Conservation (phyloP, 2,113 vertebrate species). For the Cyanoramphus novaezelandiae region DNA sequence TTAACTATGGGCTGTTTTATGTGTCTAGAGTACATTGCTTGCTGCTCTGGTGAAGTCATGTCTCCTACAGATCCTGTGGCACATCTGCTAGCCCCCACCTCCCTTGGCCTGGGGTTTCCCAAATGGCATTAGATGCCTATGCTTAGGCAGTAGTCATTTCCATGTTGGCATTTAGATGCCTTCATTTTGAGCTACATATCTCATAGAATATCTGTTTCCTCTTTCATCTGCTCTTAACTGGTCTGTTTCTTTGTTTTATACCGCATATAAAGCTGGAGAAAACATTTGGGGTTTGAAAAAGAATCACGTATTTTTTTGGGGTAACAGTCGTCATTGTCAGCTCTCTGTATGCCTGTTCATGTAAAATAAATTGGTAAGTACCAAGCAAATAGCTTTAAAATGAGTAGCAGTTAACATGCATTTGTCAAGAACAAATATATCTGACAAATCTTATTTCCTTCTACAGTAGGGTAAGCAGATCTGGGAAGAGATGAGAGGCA, state of each 20-base stretch:
- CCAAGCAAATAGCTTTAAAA: background rate
- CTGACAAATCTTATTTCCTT: background rate
- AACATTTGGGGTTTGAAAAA: background rate
- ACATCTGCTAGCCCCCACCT: background rate
- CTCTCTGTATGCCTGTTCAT: background rate
- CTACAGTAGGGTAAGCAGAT: background rate
- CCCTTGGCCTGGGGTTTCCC: background rate
- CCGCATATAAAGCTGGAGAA: background rate
- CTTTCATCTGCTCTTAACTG: background rate
- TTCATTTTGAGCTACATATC: background rate
- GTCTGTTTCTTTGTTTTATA: background rate
- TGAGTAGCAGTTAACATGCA: background rate
- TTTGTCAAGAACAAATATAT: background rate
- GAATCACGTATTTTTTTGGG: background rate
- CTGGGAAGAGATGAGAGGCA: background rate
- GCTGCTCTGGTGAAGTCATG: background rate
- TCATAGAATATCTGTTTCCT: background rate
- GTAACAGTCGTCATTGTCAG: background rate
- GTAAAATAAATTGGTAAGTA: background rate
- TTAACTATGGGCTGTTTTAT: background rate
- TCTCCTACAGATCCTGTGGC: background rate
- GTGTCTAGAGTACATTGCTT: background rate
- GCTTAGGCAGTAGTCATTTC: background rate
- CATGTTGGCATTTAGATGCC: background rate
- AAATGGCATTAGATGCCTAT: background rate